Percentiles rank a stretch among this genome's conserved stretches.
These are phyloP conservation scores for Orthosia cruda DNA, from an alignment of 2,888 invertebrate species.

Conservation along the genomic window DNA sequence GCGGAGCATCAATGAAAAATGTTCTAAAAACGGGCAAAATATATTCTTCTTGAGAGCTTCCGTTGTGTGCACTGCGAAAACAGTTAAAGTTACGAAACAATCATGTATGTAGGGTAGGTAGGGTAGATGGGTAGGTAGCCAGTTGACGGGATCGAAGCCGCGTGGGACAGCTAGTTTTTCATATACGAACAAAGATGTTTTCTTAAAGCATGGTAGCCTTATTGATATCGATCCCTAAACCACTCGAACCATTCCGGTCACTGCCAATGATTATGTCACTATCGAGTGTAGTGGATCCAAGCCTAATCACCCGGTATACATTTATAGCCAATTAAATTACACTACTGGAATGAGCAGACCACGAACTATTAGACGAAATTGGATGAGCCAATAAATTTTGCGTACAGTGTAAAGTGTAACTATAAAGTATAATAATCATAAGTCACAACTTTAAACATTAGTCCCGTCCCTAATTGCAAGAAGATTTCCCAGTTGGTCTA, in stretches of 20 bases:
- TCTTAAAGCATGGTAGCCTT: constrained; percentile 1
- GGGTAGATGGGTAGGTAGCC: too few species aligned
- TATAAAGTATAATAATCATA: constrained; percentile 32
- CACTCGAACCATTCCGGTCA: constrained; percentile 31
- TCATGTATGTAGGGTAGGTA: too few species aligned
- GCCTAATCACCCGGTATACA: constrained; percentile 23
- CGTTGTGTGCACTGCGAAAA: too few species aligned
- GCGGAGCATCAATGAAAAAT: too few species aligned
- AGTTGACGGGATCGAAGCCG: too few species aligned
- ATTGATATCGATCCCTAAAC: constrained; percentile 27
- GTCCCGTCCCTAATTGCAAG: constrained; percentile 35
- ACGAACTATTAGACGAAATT: not conserved
- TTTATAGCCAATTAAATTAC: constrained; percentile 33
- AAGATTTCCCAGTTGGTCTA: constrained; percentile 9
- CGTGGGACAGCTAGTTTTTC: too few species aligned
- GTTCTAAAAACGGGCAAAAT: too few species aligned
- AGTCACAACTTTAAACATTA: constrained; percentile 46
- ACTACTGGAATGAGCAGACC: constrained; percentile 8
- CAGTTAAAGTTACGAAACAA: too few species aligned
- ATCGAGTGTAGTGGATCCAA: constrained; percentile 15
- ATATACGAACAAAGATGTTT: too few species aligned
- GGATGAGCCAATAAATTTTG: constrained; percentile 19
- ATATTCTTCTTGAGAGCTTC: too few species aligned
- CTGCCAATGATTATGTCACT: constrained; percentile 44
- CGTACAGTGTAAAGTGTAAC: constrained; percentile 19